Conservation (phyloP, 1,140 invertebrate species). For the Lasaia peninsularis region DNA sequence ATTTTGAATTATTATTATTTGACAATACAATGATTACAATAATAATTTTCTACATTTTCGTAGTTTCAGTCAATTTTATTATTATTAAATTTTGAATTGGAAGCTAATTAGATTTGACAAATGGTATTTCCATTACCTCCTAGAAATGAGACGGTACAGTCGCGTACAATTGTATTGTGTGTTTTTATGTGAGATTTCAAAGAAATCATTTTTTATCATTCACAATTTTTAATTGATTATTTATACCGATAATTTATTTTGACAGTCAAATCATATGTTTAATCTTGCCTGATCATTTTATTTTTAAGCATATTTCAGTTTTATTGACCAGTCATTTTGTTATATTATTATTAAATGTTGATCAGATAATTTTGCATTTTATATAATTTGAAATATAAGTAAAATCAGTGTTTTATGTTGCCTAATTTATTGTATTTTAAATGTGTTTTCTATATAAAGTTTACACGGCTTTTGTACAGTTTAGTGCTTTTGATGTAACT, state of each 20-base stretch:
- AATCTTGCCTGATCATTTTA: conserved; percentile 15
- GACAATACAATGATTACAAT: too few relatives aligned
- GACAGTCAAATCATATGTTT: background rate
- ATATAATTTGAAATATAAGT: conserved; percentile 35
- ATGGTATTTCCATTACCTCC: background rate
- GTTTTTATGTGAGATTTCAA: conserved; percentile 45
- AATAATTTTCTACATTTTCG: too few relatives aligned
- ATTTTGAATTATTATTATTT: background rate
- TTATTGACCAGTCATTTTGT: conserved; percentile 34
- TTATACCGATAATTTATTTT: conserved; percentile 19
- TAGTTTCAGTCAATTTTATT: too few relatives aligned
- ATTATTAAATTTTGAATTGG: too few relatives aligned
- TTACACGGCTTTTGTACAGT: conserved; percentile 59
- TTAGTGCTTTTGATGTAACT: conserved; percentile 28
- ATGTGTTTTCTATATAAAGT: conserved; percentile 54
- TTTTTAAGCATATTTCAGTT: conserved; percentile 31
- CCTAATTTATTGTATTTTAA: conserved; percentile 70
- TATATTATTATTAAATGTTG: conserved; percentile 29
- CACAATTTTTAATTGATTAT: conserved; percentile 22
- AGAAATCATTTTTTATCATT: conserved; percentile 33
- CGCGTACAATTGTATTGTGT: conserved; percentile 37
- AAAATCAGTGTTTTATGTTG: conserved; percentile 52
- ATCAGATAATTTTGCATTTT: conserved; percentile 45
- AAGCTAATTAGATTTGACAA: too few relatives aligned
- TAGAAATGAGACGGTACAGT: background rate